A percentile compares a stretch with the other conserved stretches of the same genome.
Conservation (phyloP, 1,140 invertebrate genomes). For the Bombus sylvicola region DNA sequence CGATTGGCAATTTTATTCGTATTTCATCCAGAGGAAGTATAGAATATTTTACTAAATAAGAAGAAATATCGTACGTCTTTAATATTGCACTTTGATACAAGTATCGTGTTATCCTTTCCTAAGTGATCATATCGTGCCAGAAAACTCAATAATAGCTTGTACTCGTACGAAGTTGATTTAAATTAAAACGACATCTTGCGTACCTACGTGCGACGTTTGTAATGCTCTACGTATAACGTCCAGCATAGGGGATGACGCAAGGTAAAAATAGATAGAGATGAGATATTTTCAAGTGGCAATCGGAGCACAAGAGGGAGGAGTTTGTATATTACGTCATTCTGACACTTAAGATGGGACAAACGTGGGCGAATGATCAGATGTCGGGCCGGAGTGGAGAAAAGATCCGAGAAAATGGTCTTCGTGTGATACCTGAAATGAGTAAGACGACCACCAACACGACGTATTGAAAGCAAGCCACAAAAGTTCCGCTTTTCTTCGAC, state of each 20-base stretch:
- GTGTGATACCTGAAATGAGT: conserved; percentile 36
- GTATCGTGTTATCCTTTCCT: not conserved
- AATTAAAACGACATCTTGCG: not conserved
- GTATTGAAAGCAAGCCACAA: conserved; percentile 46
- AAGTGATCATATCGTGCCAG: not conserved
- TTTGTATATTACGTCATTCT: conserved; percentile 41
- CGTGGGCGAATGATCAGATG: conserved; percentile 48
- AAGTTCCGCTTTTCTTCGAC: conserved; percentile 41
- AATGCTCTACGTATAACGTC: not conserved
- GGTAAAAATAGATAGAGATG: not conserved
- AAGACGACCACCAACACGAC: conserved; percentile 28
- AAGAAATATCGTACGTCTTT: not conserved
- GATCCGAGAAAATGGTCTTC: conserved; percentile 48
- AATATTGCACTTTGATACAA: not conserved
- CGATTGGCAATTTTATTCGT: no score
- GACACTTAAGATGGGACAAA: conserved; percentile 24
- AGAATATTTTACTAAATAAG: no score
- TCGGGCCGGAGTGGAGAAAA: conserved; percentile 15
- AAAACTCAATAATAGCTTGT: not conserved
- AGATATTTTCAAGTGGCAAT: not conserved
- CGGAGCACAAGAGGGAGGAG: not conserved
- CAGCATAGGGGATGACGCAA: not conserved
- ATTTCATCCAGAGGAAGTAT: no score
- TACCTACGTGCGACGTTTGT: not conserved
- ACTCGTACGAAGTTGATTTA: not conserved